Evolutionary conservation across 2,113 vertebrate species (phyloP).

Genomic region (Sarotherodon lohbergeri): DNA sequence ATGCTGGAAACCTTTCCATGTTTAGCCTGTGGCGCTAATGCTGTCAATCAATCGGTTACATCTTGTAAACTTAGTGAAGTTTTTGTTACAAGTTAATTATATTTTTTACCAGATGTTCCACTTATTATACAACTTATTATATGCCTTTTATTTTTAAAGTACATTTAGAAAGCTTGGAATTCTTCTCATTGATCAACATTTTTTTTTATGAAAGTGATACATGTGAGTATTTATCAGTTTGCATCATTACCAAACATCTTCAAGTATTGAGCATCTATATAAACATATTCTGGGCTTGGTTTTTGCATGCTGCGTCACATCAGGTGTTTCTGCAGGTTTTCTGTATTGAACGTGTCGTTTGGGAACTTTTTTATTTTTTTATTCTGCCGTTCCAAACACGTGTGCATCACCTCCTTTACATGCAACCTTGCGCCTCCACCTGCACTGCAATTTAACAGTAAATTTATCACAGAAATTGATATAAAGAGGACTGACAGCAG

Average conservation of each 20-base stretch:
- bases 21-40: neutral
- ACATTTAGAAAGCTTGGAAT: too few relatives aligned
- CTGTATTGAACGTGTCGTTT: neutral
- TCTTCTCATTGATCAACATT: too few relatives aligned
- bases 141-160: too few relatives aligned
- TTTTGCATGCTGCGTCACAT: neutral
- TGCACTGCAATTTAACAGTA: neutral
- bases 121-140: too few relatives aligned
- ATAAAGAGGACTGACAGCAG: neutral
- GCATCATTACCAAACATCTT: neutral
- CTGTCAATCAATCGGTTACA: accelerated
- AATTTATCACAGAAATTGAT: neutral
- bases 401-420: accelerated
- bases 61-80: neutral
- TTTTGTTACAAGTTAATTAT: neutral
- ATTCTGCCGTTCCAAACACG: neutral
- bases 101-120: too few relatives aligned
- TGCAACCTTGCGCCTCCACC: neutral
- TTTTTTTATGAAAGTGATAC: accelerated
- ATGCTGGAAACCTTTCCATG: neutral
- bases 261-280: neutral
- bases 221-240: neutral
- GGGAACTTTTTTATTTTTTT: neutral
- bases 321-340: neutral
- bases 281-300: neutral